Evolutionary conservation across 2,888 invertebrate genomes (phyloP).

Genomic region (Phengaris arion): DNA sequence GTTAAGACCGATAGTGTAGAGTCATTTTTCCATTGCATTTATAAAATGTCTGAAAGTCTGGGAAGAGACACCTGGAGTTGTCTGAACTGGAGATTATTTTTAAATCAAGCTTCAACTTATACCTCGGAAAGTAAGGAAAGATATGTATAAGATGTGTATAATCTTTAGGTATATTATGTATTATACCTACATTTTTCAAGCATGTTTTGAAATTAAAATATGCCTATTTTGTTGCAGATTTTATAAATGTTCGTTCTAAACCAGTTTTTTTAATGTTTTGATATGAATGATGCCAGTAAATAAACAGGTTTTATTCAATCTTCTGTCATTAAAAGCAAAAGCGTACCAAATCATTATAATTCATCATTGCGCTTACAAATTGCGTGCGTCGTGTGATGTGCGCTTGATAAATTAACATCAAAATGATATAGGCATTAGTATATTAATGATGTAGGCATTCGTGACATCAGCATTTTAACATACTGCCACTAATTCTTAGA

Average conservation of each 20-base stretch:
- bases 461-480: too few species aligned
- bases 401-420: constrained; percentile 6
- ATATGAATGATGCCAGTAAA: too few species aligned
- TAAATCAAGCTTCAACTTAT: constrained; percentile 51
- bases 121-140: constrained; percentile 45
- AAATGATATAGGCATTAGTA: background rate
- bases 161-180: too few species aligned
- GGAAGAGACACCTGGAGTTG: constrained; percentile 58
- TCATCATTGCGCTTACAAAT: background rate
- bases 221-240: too few species aligned
- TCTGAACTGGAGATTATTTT: constrained; percentile 59
- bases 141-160: background rate
- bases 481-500: too few species aligned
- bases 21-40: background rate
- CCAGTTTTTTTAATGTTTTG: too few species aligned
- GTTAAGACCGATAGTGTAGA: background rate
- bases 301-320: too few species aligned
- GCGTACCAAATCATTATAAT: constrained; percentile 31
- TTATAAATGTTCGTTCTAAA: background rate
- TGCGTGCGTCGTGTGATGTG: constrained; percentile 12
- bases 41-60: constrained; percentile 41
- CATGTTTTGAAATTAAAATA: too few species aligned
- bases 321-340: background rate
- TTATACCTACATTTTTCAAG: too few species aligned
- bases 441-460: background rate